phyloP scores from a whole-genome alignment of 2,888 invertebrate species.

The Hyppa rectilinea region DNA sequence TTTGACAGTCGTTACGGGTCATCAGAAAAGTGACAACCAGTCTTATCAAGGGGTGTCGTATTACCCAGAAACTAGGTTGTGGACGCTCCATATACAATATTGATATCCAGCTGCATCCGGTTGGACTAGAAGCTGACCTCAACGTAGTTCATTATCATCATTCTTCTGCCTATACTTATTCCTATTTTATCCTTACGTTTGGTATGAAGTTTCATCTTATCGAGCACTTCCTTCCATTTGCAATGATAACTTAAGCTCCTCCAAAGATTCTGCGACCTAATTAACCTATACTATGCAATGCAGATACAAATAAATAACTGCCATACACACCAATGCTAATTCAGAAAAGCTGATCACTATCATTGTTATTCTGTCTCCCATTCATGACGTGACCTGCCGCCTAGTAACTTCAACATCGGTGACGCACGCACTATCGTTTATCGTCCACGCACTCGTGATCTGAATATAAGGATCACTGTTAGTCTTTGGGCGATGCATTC shows the following conservation, averaged over 20 bases:
- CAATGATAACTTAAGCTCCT: background rate
- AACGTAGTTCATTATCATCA: no score
- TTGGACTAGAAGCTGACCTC: no score
- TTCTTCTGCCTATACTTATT: background rate
- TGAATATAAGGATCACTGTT: constrained; percentile 57
- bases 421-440: constrained; percentile 62
- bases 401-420: constrained; percentile 58
- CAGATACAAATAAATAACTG: constrained; percentile 6
- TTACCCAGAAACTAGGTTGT: no score
- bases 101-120: no score
- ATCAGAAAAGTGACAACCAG: no score
- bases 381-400: constrained; percentile 45
- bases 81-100: no score
- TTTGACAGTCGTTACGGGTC: no score
- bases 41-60: no score
- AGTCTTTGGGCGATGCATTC: constrained; percentile 63
- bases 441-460: constrained; percentile 59
- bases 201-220: background rate
- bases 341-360: constrained; percentile 17
- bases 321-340: constrained; percentile 26
- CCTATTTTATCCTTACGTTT: background rate
- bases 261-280: background rate
- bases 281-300: background rate
- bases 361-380: constrained; percentile 46
- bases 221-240: background rate